Conservation (phyloP, 1,140 invertebrate species). For the Caenorhabditis inopinata region DNA sequence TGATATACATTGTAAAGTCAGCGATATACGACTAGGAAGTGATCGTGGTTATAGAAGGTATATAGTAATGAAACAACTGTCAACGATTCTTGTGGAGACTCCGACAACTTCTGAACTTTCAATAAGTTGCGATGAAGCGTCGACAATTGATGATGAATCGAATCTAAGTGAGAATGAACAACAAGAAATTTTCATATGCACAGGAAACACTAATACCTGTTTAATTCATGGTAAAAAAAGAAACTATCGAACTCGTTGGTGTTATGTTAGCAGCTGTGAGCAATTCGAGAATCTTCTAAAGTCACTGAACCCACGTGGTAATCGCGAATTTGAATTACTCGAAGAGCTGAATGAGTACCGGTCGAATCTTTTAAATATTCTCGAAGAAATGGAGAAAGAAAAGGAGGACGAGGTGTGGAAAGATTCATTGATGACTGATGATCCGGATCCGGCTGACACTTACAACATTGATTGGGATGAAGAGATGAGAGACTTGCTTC, state of each 20-base stretch:
- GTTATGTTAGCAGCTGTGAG: not conserved
- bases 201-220: slow-evolving; percentile 39
- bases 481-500: slow-evolving; percentile 42
- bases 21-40: slow-evolving; percentile 30
- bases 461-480: slow-evolving; percentile 40
- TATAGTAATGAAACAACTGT: not conserved
- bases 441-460: slow-evolving; percentile 36
- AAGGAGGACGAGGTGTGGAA: not conserved
- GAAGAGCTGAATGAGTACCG: slow-evolving; percentile 35
- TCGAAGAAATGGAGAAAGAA: not conserved
- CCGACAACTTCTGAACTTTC: not conserved
- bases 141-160: not conserved
- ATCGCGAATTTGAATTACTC: slow-evolving; percentile 36
- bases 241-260: not conserved
- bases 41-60: slow-evolving; percentile 45
- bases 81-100: slow-evolving; percentile 38
- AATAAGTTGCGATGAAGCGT: not conserved
- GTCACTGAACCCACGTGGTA: slow-evolving; percentile 41
- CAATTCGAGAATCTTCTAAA: not conserved
- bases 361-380: not conserved
- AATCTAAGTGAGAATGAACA: not conserved
- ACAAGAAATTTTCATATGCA: slow-evolving; percentile 27
- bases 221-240: not conserved
- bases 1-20: not conserved
- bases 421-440: not conserved